Evolutionary conservation across 2,888 invertebrate genomes (phyloP), one percentile per base, ranked within the genome.

Genomic region (Thecocarcelia acutangulata): DNA sequence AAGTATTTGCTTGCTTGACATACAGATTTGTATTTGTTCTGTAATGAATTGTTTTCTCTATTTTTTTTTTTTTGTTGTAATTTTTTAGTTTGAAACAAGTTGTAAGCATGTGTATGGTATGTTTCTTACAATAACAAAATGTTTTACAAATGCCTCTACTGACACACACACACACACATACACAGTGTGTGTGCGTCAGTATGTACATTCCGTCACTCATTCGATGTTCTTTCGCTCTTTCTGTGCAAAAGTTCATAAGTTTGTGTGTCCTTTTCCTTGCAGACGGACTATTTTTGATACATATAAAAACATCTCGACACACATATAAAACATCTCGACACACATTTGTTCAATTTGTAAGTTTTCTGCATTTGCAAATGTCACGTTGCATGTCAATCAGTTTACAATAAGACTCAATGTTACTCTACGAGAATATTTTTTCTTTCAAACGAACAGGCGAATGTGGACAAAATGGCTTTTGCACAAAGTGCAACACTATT

Each of bases 371-470:
- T 84, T 83, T 83, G 46, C 74, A 83, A 81, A 75, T 83, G 83
- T 83, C 84, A 83, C 83, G 74, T 81, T 79, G 79, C 79, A 74
- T 81, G 81, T 84, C 83, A 84, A 84, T 81, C 83, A 78, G 61
- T 68, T 77, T 83, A 61, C 74, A 74, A 73, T 76, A 52, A 66
- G 75, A 75, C 75, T 72, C 58, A 70, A 52, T 70, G 54, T 68
- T 48, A 46, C 54, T 64, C 46, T 59, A 75, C 74, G 52, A 70
- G 64, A 80, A 63, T 69, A 82, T 37, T 64, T 24, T 28, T 50
- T 58, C 44, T 8, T 59, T 37, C 13, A 63, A 12, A 15, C 42
- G 2, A 9, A 40, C 15, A 50, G 15, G 11, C 12, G 15, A 5
- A 42, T 1, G 13, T 3, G 13, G 2, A 9, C 5, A 15, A 15